Conservation (phyloP, 2,113 vertebrate genomes). For the Indri indri region DNA sequence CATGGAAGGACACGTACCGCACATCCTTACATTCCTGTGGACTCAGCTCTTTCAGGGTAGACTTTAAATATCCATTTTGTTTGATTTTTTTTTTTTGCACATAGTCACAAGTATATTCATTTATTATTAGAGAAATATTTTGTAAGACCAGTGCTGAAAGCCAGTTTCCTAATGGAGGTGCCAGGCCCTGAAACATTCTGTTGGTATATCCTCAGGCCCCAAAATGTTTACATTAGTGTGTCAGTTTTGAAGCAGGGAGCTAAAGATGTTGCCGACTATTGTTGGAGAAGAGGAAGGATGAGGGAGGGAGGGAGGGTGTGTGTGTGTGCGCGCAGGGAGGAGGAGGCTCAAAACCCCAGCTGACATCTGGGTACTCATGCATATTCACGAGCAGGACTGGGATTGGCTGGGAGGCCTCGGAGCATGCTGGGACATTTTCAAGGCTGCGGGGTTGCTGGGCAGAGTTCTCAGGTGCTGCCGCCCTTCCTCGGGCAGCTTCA, state of each 20-base stretch:
- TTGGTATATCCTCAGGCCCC: not conserved
- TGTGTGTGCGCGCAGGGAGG: not conserved
- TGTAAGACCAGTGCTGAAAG: not conserved
- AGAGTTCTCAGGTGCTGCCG: not conserved
- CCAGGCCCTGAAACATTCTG: not conserved
- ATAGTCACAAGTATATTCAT: not conserved
- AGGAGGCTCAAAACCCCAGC: not conserved
- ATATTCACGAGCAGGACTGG: conserved; percentile 17
- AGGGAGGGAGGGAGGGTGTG: not conserved
- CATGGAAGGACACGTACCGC: not conserved
- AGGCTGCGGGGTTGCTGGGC: conserved; percentile 29
- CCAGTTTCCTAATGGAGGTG: not conserved
- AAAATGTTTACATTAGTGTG: not conserved
- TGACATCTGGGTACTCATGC: conserved; percentile 12
- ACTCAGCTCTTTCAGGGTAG: not conserved
- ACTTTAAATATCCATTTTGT: not conserved
- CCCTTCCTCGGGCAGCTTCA: not conserved
- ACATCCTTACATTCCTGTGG: not conserved
- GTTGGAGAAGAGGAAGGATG: not conserved
- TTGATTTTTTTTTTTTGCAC: not conserved
- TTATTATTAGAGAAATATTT: not conserved
- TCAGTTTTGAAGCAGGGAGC: not conserved
- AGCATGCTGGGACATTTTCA: conserved; percentile 25
- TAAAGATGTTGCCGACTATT: not conserved
- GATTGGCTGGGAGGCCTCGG: not conserved